Percentiles rank a stretch among this genome's conserved stretches.
Evolutionary conservation across 2,113 vertebrate genomes (phyloP).

Genomic region (Theristicus caerulescens): DNA sequence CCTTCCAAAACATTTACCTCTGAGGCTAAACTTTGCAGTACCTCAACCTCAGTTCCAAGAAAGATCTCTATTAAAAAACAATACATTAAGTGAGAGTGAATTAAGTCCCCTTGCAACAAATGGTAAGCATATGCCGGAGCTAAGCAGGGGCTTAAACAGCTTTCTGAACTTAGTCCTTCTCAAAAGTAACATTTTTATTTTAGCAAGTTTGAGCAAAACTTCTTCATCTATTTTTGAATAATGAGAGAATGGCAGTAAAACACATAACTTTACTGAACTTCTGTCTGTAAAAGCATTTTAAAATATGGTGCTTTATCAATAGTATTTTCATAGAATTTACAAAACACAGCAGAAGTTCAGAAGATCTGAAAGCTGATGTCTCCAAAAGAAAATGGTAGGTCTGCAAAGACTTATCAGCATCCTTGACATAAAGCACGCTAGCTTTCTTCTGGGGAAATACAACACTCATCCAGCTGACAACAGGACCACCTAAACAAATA

Average conservation of each 20-base stretch:
- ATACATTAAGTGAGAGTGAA: neutral
- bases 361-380: neutral
- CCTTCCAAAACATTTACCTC: slow-evolving; percentile 49
- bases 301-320: neutral
- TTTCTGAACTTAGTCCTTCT: neutral
- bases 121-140: neutral
- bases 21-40: neutral
- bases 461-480: neutral
- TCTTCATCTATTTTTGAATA: neutral
- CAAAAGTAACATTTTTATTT: neutral
- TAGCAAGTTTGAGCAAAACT: neutral
- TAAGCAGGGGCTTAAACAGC: neutral
- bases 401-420: neutral
- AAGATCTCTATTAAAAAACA: neutral
- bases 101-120: neutral
- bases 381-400: neutral
- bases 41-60: neutral
- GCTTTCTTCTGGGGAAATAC: neutral
- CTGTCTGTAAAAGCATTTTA: neutral
- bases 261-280: neutral
- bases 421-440: neutral
- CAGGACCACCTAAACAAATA: neutral
- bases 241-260: neutral
- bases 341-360: neutral
- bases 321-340: neutral